Evolutionary conservation across 1,140 invertebrate species (phyloP), one percentile per base, ranked within the genome.

Genomic region (Phocides pigmalion): DNA sequence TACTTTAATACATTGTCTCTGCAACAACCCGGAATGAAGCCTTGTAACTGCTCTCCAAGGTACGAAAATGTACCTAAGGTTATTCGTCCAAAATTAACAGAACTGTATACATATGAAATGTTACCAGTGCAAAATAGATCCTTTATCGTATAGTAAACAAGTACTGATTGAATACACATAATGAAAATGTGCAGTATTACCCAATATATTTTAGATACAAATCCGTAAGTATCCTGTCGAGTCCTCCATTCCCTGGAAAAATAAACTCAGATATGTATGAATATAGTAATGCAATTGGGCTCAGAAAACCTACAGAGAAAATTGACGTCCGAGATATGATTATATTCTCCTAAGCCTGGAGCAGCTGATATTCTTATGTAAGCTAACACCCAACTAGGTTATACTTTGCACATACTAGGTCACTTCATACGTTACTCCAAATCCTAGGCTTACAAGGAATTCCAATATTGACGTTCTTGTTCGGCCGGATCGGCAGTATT

Each of bases 391-490:
- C 9, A 44, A 44, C 39, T 42, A 44, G 39, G 46, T 42, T 39
- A 44, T 56, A 56, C 32, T 37, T 50, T 39, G 37, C 15, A 16
- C 15, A 51, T 17, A 51, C 49, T 51, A 28, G 49, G 49, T 42
- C 51, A 56, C 12, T 22, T 58, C n/a, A 12, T 44, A 58, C 41
- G 44, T 58, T 58, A 58, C 53, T 58, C 41, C 41, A 14, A 58
- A 58, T 44, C 53, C 53, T 58, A 58, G 53, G 53, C 53, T 58
- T 58, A 58, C 53, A 42, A 58, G 53, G 39, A 58, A 58, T 58
- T 58, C 53, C 53, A 39, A 58, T 58, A 58, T 58, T 58, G 53
- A 58, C 53, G 54, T 58, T 58, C 54, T 58, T 42, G 54, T 59
- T 47, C 47, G 4, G 22, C 11, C 15, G 41, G 8, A 22, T 35